Evolutionary conservation across 2,888 invertebrate genomes (phyloP).

Genomic region (Lasioglossum oenotherae): DNA sequence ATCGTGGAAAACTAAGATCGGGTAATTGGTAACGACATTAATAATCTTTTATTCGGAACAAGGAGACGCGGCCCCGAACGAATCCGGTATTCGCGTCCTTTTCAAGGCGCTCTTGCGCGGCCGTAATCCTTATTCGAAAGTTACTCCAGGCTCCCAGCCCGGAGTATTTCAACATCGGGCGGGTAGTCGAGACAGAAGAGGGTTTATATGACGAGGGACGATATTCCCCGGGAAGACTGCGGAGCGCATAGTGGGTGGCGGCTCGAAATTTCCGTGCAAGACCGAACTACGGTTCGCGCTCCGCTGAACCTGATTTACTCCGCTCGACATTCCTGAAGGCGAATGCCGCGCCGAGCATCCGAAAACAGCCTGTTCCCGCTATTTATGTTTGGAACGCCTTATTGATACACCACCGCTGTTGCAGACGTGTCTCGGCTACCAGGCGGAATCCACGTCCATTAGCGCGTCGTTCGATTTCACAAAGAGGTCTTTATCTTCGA

Average conservation of each 20-base stretch:
- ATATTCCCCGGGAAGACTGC: constrained; percentile 29
- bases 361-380: constrained; percentile 8
- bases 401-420: not conserved
- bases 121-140: constrained; percentile 56
- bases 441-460: not conserved
- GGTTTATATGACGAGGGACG: constrained; percentile 42
- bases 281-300: constrained; percentile 49
- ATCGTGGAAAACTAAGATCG: not conserved
- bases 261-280: constrained; percentile 53
- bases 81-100: constrained; percentile 15
- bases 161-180: constrained; percentile 14
- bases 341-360: constrained; percentile 7
- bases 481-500: not conserved
- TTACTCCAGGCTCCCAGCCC: constrained; percentile 26
- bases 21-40: constrained; percentile 24
- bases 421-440: not conserved
- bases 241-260: constrained; percentile 12
- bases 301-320: constrained; percentile 65
- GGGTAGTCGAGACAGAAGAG: constrained; percentile 12
- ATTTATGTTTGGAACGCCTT: constrained; percentile 9
- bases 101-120: constrained; percentile 24
- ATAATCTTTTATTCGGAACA: constrained; percentile 31
- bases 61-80: not conserved
- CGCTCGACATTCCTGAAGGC: constrained; percentile 62
- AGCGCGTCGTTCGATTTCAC: not conserved